Evolutionary conservation across 2,888 invertebrate genomes (phyloP), one percentile per base, ranked within the genome.

Genomic region (Dicycla oo): DNA sequence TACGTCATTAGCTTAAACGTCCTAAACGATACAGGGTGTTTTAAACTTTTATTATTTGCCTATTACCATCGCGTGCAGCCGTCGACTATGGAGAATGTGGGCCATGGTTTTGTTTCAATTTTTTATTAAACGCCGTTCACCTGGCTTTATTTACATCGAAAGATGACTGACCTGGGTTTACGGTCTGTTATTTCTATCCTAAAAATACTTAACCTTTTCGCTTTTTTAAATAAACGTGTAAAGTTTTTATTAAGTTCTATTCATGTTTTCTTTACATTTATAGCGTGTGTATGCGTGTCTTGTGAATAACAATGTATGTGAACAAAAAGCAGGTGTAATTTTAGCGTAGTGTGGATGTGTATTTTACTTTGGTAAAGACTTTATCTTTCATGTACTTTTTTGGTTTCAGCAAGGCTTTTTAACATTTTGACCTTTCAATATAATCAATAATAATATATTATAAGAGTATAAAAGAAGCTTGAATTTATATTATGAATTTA

Each of bases 11-110:
- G 26, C 20, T 56, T 10, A 60, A 57, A 78, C 34, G 30, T 67
- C n/a, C 20, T 69, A 38, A 69, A 43, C 23, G 34, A 20, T 66
- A 63, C 47, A 57, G 53, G 45, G 15, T 70, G 57, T 74, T 84
- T 88, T 64, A 84, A 87, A 87, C 56, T 85, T 87, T 80, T 82
- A 86, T 84, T 84, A 85, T 87, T 87, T 71, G 74, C 80, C 62
- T 65, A 57, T 79, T 74, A 82, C 68, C 71, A 67, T 87, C 83
- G 88, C 87, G 87, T 88, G 88, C 70, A 68, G 63, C 69, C 67
- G 68, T 11, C 40, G 18, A 54, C 66, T 69, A 51, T 61, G 45
- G 47, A 58, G 70, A 88, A 88, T 82, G 83, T 88, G 71, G 88
- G 78, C 69, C 88, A 86, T 84, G 83, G 86, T 79, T 80, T 69